phyloP scores from a whole-genome alignment of 2,888 invertebrate genomes.

The Pseudoips prasinana region DNA sequence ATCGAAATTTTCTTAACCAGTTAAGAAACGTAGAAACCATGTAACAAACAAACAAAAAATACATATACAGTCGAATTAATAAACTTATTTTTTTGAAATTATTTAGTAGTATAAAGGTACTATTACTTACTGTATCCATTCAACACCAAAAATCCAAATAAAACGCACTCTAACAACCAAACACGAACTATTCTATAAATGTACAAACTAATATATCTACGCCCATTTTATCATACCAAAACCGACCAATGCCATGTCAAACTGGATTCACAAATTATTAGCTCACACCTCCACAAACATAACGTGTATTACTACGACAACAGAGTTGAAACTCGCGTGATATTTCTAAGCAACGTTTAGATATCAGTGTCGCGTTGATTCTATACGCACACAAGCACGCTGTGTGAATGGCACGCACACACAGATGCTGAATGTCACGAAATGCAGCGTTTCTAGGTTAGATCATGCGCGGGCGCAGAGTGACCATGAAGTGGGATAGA shows the following conservation, averaged over 20 bases:
- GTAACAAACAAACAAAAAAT: no score
- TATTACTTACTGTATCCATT: conserved; percentile 2
- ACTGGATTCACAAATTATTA: conserved; percentile 45
- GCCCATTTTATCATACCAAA: conserved; percentile 76
- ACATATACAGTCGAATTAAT: no score
- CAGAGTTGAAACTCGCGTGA: conserved; percentile 32
- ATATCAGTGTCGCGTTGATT: conserved; percentile 41
- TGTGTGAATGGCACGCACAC: conserved; percentile 56
- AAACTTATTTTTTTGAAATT: no score
- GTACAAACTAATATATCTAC: conserved; percentile 56
- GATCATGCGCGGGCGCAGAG: conserved; percentile 66
- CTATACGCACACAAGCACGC: conserved; percentile 41
- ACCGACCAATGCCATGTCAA: conserved; percentile 73
- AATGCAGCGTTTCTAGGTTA: conserved; percentile 79
- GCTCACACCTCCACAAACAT: conserved; percentile 24
- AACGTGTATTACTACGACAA: conserved; percentile 13
- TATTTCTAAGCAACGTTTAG: conserved; percentile 22
- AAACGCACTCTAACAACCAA: conserved; percentile 25
- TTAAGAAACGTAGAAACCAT: no score
- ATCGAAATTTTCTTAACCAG: no score
- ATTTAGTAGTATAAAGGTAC: no score
- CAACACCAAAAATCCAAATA: conserved; percentile 22
- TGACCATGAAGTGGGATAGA: conserved; percentile 39
- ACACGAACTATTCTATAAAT: conserved; percentile 54
- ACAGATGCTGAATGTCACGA: conserved; percentile 69